A percentile compares a stretch with the other conserved stretches of the same genome.
These are phyloP conservation scores for Aplysia californica DNA, from an alignment of 1,140 invertebrate species.

Conservation along the genomic window DNA sequence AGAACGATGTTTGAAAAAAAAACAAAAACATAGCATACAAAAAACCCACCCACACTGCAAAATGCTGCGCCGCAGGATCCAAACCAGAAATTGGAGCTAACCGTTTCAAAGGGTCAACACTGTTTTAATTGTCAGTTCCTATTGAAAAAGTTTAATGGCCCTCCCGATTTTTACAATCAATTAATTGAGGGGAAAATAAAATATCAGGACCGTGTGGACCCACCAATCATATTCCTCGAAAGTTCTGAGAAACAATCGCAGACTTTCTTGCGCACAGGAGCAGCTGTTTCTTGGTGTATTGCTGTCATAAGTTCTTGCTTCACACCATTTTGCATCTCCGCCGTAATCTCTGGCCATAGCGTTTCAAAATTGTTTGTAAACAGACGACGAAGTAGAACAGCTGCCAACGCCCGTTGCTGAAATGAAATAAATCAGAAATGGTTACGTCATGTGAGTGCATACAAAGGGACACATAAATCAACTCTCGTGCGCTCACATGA, in stretches of 20 bases:
- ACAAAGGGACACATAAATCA: not conserved
- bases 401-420: slow-evolving; percentile 82
- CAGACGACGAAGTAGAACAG: slow-evolving; percentile 89
- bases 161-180: no score
- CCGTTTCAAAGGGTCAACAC: no score
- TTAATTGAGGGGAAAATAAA: no score
- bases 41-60: no score
- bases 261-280: slow-evolving; percentile 85
- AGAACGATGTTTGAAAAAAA: no score
- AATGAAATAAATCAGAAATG: slow-evolving; percentile 25
- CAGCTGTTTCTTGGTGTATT: slow-evolving; percentile 80
- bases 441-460: not conserved
- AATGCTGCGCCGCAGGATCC: no score
- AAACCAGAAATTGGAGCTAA: no score
- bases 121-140: no score
- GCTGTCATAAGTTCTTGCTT: slow-evolving; percentile 87
- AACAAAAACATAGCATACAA: no score
- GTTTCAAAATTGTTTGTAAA: slow-evolving; percentile 91
- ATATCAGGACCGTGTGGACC: no score
- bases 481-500: no score
- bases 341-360: slow-evolving; percentile 84
- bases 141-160: no score
- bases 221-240: slow-evolving; percentile 89
- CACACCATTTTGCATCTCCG: slow-evolving; percentile 84
- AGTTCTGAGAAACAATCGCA: slow-evolving; percentile 96